A percentile compares a stretch with the other conserved stretches of the same genome.
These are phyloP conservation scores for Operophtera brumata DNA, from an alignment of 2,888 invertebrate species.

Conservation along the genomic window DNA sequence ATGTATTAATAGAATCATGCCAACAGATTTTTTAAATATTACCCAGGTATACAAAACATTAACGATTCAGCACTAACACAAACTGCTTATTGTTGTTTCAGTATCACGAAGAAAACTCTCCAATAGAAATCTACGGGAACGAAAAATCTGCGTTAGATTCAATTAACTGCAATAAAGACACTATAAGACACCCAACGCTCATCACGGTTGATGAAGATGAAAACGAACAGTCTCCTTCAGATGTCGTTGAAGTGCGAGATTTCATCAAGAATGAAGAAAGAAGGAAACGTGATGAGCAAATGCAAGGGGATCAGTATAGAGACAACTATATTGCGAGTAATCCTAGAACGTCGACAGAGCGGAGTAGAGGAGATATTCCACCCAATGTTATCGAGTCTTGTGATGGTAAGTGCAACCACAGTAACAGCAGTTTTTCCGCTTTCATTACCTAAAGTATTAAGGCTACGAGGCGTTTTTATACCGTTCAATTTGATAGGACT, in stretches of 20 bases:
- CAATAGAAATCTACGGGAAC: constrained; percentile 76
- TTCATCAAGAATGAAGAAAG: constrained; percentile 61
- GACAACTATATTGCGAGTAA: constrained; percentile 34
- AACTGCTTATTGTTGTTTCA: constrained; percentile 46
- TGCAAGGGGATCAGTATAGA: constrained; percentile 71
- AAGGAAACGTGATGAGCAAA: constrained; percentile 60
- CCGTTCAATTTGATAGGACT: too few species aligned
- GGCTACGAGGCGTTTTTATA: too few species aligned
- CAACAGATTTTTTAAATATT: not conserved
- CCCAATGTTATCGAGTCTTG: constrained; percentile 69
- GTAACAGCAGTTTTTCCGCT: too few species aligned
- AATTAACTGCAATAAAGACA: constrained; percentile 67
- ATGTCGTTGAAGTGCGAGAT: constrained; percentile 66
- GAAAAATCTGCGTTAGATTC: constrained; percentile 74
- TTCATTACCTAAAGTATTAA: too few species aligned
- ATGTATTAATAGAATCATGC: not conserved
- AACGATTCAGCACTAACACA: too few species aligned
- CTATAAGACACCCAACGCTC: constrained; percentile 51
- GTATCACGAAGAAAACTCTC: constrained; percentile 82
- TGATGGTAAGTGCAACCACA: constrained; percentile 55
- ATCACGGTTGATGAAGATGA: constrained; percentile 51
- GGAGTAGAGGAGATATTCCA: constrained; percentile 69
- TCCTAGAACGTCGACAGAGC: constrained; percentile 36
- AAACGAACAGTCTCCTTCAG: constrained; percentile 34
- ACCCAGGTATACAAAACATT: not conserved